Base-by-base conservation (phyloP, 2,113 vertebrate species). In the Coryphaenoides rupestris region DNA sequence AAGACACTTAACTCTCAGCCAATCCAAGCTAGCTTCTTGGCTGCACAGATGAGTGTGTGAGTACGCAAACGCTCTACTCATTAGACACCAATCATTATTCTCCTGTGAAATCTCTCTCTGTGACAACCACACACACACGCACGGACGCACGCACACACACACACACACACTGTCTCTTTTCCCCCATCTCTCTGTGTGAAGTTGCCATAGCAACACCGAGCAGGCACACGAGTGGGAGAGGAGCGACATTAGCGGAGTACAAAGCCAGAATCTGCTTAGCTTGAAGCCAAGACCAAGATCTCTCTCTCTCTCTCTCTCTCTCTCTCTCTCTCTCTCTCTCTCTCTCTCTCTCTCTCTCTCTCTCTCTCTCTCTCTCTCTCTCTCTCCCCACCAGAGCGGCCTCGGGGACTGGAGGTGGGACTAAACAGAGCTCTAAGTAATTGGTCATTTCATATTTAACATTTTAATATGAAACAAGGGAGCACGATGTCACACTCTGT, bases 171-270 rank as follows among this genome's bases (percentile, higher is more conserved):
- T 28, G 56, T 66, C 59, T 47, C 58, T 45, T 55, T 16, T 47
- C 69, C 68, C 61, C 55, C 21, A 49, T 50, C 68, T 59, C 45
- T 21, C 54, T 58, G 60, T 77, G 66, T 79, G 77, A 83, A 54
- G 87, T 89, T 83, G 75, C 84, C 81, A 87, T 87, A 70, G 88
- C 79, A 87, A 90, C 87, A 50, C 62, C 46, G 57, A 72, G 26
- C 69, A 68, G 69, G 59, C 74, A 62, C 67, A 79, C 55, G 66
- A 73, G 69, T 72, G 61, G 47, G 61, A 62, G 58, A 72, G 56
- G 65, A 50, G 57, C 62, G 23, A 62, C 33, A 40, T 40, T 40
- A 40, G 33, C 33, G 9, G 33, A 40, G 33, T 40, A 40, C 33
- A 63, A 10, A 60, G 58, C 49, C 19, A 56, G 56, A 40, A 40